Conservation (phyloP, 2,797 vertebrate species). For the Eulemur rubriventer region DNA sequence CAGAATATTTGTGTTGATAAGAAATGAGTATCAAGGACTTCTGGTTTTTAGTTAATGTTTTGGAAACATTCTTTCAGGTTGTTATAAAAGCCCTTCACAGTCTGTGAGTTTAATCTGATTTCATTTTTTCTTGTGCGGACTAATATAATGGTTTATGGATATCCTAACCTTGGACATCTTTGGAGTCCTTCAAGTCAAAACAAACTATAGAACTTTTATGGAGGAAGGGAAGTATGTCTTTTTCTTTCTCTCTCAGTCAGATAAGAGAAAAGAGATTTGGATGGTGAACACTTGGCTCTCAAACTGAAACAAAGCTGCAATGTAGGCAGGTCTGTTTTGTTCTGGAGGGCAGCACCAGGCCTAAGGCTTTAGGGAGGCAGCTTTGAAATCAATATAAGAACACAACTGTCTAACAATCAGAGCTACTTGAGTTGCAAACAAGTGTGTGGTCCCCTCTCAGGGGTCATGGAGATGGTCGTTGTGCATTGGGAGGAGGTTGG, state of each 20-base stretch:
- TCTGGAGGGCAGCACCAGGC: background rate
- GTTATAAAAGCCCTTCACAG: background rate
- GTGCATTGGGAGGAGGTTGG: background rate
- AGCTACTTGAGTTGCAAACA: background rate
- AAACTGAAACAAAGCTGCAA: background rate
- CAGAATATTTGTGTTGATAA: constrained; percentile 26
- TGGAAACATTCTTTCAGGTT: constrained; percentile 41
- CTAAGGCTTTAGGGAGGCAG: background rate
- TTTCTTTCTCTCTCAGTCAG: background rate
- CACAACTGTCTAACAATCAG: background rate
- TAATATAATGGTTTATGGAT: constrained; percentile 6
- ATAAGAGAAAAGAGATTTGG: background rate
- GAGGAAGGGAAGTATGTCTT: background rate
- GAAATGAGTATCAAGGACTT: constrained; percentile 34
- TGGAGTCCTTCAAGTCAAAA: background rate
- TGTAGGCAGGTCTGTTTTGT: background rate
- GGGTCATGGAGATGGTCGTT: background rate
- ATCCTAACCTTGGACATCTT: background rate
- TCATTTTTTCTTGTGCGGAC: constrained; percentile 29
- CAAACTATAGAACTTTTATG: background rate
- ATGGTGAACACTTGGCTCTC: background rate
- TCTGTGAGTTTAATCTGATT: background rate
- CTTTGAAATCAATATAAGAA: background rate
- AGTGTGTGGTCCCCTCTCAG: background rate
- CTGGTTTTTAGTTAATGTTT: constrained; percentile 40